Evolutionary conservation across 2,888 invertebrate genomes (phyloP), one percentile per base, ranked within the genome.

Genomic region (Chorisops tibialis): DNA sequence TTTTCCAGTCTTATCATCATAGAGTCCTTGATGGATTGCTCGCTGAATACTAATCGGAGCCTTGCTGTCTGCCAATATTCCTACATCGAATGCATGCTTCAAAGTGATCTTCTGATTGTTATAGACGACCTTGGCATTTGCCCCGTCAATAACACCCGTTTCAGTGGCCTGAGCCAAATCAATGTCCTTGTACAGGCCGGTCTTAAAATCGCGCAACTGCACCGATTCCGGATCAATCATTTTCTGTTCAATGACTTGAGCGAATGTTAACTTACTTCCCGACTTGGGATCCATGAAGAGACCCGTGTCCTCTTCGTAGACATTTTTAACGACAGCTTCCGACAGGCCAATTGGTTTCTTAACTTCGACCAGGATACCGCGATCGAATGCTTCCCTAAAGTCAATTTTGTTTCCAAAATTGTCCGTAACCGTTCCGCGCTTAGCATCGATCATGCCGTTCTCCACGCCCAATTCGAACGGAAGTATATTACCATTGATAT

Each of bases 141-240:
- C 81, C 1, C 87, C 86, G 70, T 91, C 87, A 58, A 93, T 86
- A 11, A 89, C 85, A 18, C 89, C 89, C 38, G 81, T 82, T 72
- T 87, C 83, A 63, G 91, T 85, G 1, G 93, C 93, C 72, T 91
- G 89, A 7, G 85, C 80, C n/a, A 94, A 77, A 37, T 89, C 85
- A 6, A 93, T 81, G 68, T 90, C 88, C 69, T 88, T 87, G 81
- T 89, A 88, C 69, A 86, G 84, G 0, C 89, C 91, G 43, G 86
- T 81, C 66, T 87, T 83, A 21, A 87, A 86, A 72, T 93, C 91
- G 72, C 88, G 87, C 45, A 93, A 87, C 67, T 89, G 87, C 1
- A 91, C 90, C 0, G 92, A 91, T 69, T 91, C 86, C 1, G 89
- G 86, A 75, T 95, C 92, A 39, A 97, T 86, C 24, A 95, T 79